Evolutionary conservation across 2,888 invertebrate genomes (phyloP), one percentile per base, ranked within the genome.

Genomic region (Kuschelorhynchus macadamiae): DNA sequence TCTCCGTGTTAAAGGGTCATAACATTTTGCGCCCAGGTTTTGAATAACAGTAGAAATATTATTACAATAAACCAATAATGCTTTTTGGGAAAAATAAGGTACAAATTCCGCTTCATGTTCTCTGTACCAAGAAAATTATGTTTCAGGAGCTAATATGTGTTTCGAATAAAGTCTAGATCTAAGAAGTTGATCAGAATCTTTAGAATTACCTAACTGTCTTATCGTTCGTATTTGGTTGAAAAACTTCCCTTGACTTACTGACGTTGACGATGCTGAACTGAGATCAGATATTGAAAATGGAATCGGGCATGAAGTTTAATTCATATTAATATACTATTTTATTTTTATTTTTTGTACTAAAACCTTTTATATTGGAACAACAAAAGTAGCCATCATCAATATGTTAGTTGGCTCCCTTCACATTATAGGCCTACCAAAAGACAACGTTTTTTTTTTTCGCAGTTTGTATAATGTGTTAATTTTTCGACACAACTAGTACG

Each of bases 371-470:
- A 30, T 30, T 30, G 30, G 30, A 7, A 30, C 30, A 42, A 16
- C 46, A 46, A n/a, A 46, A 46, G n/a, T 46, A 46, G 20, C 46
- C 17, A n/a, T 46, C 46, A 16, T 46, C 46, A 18, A 18, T 9
- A 11, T 46, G 46, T 46, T 46, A 9, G 7, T 3, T 18, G 3
- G 20, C 16, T 46, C 46, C 20, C 46, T 16, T 20, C 46, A 46
- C 9, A 17, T 16, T 20, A 46, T 46, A 17, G 20, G 46, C 11
- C 16, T 18, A 18, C 18, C 46, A 18, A 18, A 46, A 5, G 46
- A 9, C n/a, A 46, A 9, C 2, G 46, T 18, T 46, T 5, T 3
- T 46, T 46, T n/a, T 18, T 46, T 46, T n/a, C n/a, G 9, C 18
- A n/a, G 16, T 42, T 2, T 16, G 16, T 7, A 12, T 17, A 46